Base-by-base conservation (phyloP, 2,113 vertebrate species). In the Narcine bancroftii region DNA sequence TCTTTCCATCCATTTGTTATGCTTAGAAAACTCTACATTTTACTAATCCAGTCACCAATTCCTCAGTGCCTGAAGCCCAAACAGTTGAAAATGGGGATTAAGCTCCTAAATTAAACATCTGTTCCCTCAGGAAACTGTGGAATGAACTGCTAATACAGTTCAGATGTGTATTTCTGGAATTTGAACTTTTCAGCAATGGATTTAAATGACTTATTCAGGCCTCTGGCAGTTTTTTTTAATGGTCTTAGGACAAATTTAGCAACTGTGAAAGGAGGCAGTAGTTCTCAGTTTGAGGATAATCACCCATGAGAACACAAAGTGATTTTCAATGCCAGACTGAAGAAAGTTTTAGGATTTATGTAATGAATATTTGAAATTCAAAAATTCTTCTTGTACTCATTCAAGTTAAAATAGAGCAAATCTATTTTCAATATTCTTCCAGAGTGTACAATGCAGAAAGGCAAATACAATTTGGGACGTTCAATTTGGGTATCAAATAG, bases 1-100 rank as follows among this genome's bases (percentile, higher is more conserved):
- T 91, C 89, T 53, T 91, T 66, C 63, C 6, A 91, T 91, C 63
- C 26, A 91, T 91, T 69, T 91, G 89, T 69, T 91, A 91, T 91
- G 89, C 63, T 91, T 69, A 69, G 89, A 69, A 71, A 63, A 36
- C 89, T 47, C 39, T 24, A 45, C 63, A 26, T 91, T 91, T 69
- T 91, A 91, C 65, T 89, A 89, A 89, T 63, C 85, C 85, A 65
- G 56, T 65, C 56, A 89, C 19, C 89, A 66, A 71, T 91, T 69
- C 65, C 65, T 69, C 65, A 47, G 89, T 69, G 89, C 89, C 65
- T 65, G 71, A 71, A 26, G 89, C 71, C 65, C 63, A 69, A 69
- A 91, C 71, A 42, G 89, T 47, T 91, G 89, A 91, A 91, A 91
- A 91, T 91, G 89, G 65, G 89, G 89, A 91, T 91, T 91, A 91